phyloP scores from a whole-genome alignment of 2,888 invertebrate genomes.

The Ormyrus rosae region DNA sequence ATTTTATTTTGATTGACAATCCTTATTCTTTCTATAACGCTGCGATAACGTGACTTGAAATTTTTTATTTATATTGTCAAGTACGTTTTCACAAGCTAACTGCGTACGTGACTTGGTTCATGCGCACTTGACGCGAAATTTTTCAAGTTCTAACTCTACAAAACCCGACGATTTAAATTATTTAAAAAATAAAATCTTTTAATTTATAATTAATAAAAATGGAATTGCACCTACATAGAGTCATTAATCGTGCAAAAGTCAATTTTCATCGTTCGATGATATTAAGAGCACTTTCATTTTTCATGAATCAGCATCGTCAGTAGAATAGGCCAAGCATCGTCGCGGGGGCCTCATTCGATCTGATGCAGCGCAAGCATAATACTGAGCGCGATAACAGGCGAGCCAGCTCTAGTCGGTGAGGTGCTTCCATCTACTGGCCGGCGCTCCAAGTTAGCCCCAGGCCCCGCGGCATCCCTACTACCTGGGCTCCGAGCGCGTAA shows the following conservation, averaged over 20 bases:
- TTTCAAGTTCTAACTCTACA: no score
- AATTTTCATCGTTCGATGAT: no score
- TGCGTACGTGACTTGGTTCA: no score
- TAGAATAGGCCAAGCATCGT: slow-evolving; percentile 50
- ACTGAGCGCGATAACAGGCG: slow-evolving; percentile 56
- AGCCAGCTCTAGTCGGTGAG: slow-evolving; percentile 29
- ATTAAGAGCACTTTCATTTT: no score
- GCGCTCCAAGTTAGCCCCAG: slow-evolving; percentile 6
- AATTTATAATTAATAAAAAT: no score
- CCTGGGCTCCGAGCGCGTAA: neutral
- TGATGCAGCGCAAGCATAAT: neutral
- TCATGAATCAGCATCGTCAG: neutral
- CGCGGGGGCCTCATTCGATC: neutral
- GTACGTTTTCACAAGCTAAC: no score
- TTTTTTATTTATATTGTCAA: no score
- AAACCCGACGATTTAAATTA: no score
- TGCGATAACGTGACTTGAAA: no score
- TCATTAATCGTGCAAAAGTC: slow-evolving; percentile 7
- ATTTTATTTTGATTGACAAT: neutral
- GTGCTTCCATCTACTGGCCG: slow-evolving; percentile 65
- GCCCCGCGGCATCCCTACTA: slow-evolving; percentile 17
- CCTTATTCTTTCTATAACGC: no score
- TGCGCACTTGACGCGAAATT: no score
- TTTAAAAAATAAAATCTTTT: no score
- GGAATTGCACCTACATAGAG: neutral